Base-by-base conservation (phyloP, 2,888 invertebrate genomes). In the Hyalella azteca region DNA sequence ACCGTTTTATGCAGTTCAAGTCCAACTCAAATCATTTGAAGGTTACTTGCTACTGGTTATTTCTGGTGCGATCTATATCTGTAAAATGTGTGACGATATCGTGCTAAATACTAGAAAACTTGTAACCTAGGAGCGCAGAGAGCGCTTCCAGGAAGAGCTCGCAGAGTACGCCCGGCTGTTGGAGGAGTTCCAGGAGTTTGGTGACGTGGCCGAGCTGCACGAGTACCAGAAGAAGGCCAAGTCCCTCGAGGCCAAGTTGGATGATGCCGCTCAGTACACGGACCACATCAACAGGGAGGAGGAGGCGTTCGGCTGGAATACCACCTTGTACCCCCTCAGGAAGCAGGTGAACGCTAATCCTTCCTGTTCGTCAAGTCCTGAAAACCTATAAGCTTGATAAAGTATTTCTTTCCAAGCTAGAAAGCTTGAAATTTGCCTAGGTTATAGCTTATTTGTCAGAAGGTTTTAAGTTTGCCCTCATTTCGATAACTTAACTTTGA, bases 211-310 rank as follows among this genome's bases (percentile, higher is more conserved):
- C 3, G 93, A 95, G 81, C 90, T 98, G 79, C 90, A 92, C 15
- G 93, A 93, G 86, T 97, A 98, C 87, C 92, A 94, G 77, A 91
- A 92, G 77, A 93, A 94, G 85, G 94, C 96, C 0, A 91, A 91
- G n/a, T 90, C 91, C 73, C 89, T 98, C 48, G 94, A 96, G 87
- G 86, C 87, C 87, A 91, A 93, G 87, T 89, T 96, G 82, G 89
- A 92, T 73, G 88, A 89, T 3, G 97, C 96, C 3, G 91, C 95
- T 88, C 91, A 91, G 73, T 92, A 91, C 82, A 95, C 97, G 83
- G 95, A 96, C 86, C 91, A 92, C 81, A 96, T 98, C 86, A 98
- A 98, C 87, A 93, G 93, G 87, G 97, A 98, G 87, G 98, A 98
- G 87, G 89, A 91, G 41, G 91, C 96, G 26, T 97, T 93, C 87